Evolutionary conservation across 2,888 invertebrate genomes (phyloP).

Genomic region (Lepidocyrtoides sp.): DNA sequence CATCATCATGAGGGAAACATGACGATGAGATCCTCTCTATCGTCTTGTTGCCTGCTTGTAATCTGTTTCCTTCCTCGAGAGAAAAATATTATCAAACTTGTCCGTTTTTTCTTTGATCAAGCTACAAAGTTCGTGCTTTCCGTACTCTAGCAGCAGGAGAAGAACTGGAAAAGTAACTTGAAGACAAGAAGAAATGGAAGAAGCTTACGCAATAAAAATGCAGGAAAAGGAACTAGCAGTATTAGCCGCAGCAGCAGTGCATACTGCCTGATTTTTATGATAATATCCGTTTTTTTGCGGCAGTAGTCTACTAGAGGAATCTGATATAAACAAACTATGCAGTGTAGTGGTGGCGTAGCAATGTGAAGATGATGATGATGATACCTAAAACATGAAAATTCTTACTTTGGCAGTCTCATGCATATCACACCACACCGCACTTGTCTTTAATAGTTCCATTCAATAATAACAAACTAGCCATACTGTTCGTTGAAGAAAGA

Average conservation of each 20-base stretch:
- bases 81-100: conserved; percentile 1
- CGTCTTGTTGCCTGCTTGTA: neutral
- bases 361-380: neutral
- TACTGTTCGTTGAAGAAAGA: neutral
- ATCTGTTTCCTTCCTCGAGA: conserved; percentile 62
- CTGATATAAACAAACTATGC: conserved; percentile 53
- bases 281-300: conserved; percentile 56
- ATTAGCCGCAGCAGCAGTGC: neutral
- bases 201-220: conserved; percentile 7
- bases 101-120: conserved; percentile 8
- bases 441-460: conserved; percentile 31
- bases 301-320: conserved; percentile 54
- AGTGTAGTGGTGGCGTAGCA: too few relatives aligned
- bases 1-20: conserved; percentile 46
- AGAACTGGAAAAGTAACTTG: conserved; percentile 64
- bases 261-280: conserved; percentile 67
- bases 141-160: conserved; percentile 12
- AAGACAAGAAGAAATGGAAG: neutral
- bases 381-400: conserved; percentile 26
- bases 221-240: conserved; percentile 32
- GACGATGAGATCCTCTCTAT: conserved; percentile 28
- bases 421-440: conserved; percentile 21
- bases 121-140: neutral
- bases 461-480: neutral
- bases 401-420: conserved; percentile 5